A percentile compares a stretch with the other conserved stretches of the same genome.
Evolutionary conservation across 2,888 invertebrate species (phyloP).

Genomic region (Syrphus vitripennis): DNA sequence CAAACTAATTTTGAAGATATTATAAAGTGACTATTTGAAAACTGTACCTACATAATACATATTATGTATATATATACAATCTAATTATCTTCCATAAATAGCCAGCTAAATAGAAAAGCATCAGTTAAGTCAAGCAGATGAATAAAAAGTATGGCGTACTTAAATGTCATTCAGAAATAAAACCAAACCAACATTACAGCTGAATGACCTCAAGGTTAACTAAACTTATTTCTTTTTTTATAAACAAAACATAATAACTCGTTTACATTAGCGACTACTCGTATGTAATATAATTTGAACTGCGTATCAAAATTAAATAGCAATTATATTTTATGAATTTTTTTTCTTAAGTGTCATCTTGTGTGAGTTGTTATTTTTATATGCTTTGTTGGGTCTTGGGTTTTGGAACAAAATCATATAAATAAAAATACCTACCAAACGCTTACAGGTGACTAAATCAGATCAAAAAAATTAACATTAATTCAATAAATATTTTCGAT

Average conservation of each 20-base stretch:
- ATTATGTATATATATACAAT: no score
- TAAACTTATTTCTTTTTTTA: background rate
- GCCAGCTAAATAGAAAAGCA: no score
- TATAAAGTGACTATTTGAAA: no score
- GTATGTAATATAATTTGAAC: background rate
- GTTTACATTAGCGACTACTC: background rate
- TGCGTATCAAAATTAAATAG: background rate
- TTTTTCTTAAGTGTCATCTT: background rate
- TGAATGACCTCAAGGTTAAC: slow-evolving; percentile 24
- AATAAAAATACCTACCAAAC: background rate
- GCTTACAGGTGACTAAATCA: background rate
- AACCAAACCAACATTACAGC: slow-evolving; percentile 17
- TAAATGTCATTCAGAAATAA: no score
- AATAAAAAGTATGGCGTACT: no score
- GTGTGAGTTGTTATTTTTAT: background rate
- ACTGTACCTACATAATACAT: no score
- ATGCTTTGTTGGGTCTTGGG: background rate
- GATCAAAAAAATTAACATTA: no score
- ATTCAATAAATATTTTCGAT: no score
- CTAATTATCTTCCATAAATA: no score
- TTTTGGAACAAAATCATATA: no score
- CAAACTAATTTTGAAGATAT: no score
- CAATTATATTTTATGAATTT: background rate
- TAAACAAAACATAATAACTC: background rate
- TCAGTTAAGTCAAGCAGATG: no score